Evolutionary conservation across 1,140 invertebrate species (phyloP), one percentile per base, ranked within the genome.

Genomic region (Aphelenchoides besseyi): DNA sequence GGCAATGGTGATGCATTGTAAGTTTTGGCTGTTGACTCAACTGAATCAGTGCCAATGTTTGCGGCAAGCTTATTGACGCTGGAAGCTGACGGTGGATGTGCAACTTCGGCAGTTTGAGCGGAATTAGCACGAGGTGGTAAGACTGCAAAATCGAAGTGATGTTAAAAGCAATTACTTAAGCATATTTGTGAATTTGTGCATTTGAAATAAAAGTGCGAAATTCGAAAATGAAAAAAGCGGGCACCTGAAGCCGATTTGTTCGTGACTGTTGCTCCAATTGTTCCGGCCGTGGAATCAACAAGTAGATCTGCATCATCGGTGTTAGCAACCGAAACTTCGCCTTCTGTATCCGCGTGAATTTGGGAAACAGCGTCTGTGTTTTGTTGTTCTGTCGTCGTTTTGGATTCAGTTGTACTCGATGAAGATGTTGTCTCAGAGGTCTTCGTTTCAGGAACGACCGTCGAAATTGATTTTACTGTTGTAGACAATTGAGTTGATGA

Each of bases 1-100:
- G 74, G 37, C n/a, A 74, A 41, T 0, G 74, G 69, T 70, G 54
- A 26, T 9, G 71, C 71, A 29, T 41, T 29, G 53, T 73, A 73
- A 32, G 29, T 16, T 12, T 72, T 23, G 5, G 70, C 12, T 33
- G 26, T 5, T 8, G 55, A 5, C 5, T 59, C 5, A n/a, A n/a
- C n/a, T n/a, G n/a, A n/a, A 5, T 59, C 55, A 8, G 5, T 33
- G 55, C 5, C 55, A 23, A 48, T 48, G 5, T 59, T 59, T 28
- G 5, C 55, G 12, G 55, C 55, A 28, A 33, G 5, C 18, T 59
- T 5, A 23, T 59, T 59, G 12, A 59, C 55, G 5, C 23, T 5
- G 5, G 5, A 5, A 23, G 55, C 55, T 12, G 41, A 48, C 41
- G 18, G 55, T 33, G 18, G 18, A 5, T 8, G 5, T 12, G 55